Base-by-base conservation (phyloP, 1,140 invertebrate genomes). In the Hormaphis cornu region DNA sequence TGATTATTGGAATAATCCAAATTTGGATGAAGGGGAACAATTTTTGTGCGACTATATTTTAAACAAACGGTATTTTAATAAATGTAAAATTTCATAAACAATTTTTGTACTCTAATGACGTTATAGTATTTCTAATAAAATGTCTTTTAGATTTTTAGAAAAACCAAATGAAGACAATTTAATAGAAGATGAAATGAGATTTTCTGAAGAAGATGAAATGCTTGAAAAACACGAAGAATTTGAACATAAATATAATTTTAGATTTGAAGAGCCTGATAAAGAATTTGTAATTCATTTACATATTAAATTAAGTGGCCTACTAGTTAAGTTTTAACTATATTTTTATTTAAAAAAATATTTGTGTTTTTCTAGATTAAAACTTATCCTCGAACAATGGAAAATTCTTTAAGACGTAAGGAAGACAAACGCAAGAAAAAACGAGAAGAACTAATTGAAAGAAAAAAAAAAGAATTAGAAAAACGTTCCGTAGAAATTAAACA, bases 221-320 rank as follows among this genome's bases (percentile, higher is more conserved):
- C 72, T 83, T 1, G 79, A 82, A 53, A 85, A 89, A 73, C 90
- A 94, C 76, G 90, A 92, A 52, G 83, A 90, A 78, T 98, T 97
- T 82, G 95, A 98, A 76, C 84, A 91, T 35, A 96, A 97, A 75
- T 98, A 89, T 76, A 97, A 98, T 80, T 97, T 95, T 78, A 84
- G 95, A 73, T 98, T 90, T 80, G 93, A 98, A 80, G 94, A 98
- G 79, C 95, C 95, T 1, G 95, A 97, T 80, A 83, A 88, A 58
- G 91, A 97, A 74, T 96, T 95, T 82, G 88, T 93, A n/a, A n/a
- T n/a, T n/a, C n/a, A n/a, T n/a, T n/a, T n/a, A 78, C 84, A 84
- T 82, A 76, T n/a, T n/a, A 71, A 69, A 58, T 69, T 52, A 22
- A 52, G 20, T 52, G 9, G 9, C 9, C 14, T 52, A 8, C 22